Evolutionary conservation across 2,797 vertebrate genomes (phyloP).

Genomic region (Octomys mimax): DNA sequence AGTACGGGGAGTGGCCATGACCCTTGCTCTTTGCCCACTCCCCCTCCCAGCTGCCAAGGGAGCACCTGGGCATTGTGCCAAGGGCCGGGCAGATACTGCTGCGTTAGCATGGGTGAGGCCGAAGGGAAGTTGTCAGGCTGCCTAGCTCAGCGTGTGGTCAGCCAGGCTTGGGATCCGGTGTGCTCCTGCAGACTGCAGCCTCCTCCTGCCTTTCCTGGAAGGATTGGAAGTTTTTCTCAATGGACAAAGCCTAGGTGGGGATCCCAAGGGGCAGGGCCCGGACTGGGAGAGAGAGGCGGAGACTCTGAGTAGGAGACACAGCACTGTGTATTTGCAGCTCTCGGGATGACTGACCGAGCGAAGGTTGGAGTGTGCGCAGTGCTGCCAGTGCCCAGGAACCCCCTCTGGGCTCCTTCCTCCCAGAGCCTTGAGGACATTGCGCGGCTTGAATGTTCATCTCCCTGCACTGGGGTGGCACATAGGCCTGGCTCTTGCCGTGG

Average conservation of each 20-base stretch:
- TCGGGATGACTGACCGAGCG: neutral
- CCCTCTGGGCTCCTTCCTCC: neutral
- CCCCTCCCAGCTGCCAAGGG: constrained; percentile 8
- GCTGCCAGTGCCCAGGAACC: too few species aligned
- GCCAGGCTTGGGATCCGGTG: neutral
- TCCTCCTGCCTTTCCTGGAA: neutral
- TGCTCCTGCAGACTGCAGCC: neutral
- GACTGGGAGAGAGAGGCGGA: neutral
- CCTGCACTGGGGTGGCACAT: neutral
- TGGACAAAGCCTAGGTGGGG: neutral
- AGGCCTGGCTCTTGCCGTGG: neutral
- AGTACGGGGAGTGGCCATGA: constrained; percentile 9
- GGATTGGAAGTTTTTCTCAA: neutral
- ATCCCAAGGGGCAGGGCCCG: too few species aligned
- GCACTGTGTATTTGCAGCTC: neutral
- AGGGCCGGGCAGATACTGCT: neutral
- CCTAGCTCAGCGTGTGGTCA: constrained; percentile 55
- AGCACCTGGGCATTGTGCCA: neutral
- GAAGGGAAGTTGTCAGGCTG: constrained; percentile 39
- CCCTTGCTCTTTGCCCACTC: constrained; percentile 13
- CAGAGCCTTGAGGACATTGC: neutral
- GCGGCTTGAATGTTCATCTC: neutral
- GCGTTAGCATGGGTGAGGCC: constrained; percentile 27
- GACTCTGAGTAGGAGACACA: neutral
- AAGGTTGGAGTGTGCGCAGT: neutral